Conservation (phyloP, 2,888 invertebrate species). For the Leptinotarsa peninsularis region DNA sequence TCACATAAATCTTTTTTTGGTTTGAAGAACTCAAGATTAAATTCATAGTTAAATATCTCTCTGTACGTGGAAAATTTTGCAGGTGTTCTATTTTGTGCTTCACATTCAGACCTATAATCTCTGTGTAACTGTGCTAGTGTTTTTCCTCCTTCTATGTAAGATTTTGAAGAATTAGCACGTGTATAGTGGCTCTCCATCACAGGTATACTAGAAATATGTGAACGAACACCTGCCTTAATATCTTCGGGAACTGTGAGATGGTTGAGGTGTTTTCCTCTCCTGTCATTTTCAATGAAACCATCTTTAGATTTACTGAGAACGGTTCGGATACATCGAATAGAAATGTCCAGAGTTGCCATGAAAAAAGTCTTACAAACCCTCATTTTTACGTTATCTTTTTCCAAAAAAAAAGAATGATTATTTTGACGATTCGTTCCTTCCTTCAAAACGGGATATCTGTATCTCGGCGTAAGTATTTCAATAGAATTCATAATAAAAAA, state of each 20-base stretch:
- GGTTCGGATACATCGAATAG: slow-evolving; percentile 13
- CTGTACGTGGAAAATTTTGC: slow-evolving; percentile 27
- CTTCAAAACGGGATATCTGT: slow-evolving; percentile 20
- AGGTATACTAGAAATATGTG: slow-evolving; percentile 30
- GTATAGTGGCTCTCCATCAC: slow-evolving; percentile 34
- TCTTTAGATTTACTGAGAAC: slow-evolving; percentile 14
- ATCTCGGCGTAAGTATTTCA: slow-evolving; percentile 6
- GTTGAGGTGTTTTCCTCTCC: slow-evolving; percentile 11
- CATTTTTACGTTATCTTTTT: slow-evolving; percentile 26
- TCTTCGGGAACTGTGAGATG: slow-evolving; percentile 31
- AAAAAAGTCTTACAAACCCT: slow-evolving; percentile 37
- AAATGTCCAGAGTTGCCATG: slow-evolving; percentile 17
- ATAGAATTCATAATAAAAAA: slow-evolving; percentile 30
- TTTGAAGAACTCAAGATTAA: slow-evolving; percentile 37
- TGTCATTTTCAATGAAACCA: slow-evolving; percentile 14
- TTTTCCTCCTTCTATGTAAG: slow-evolving; percentile 35
- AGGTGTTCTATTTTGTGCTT: slow-evolving; percentile 14
- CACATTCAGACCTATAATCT: slow-evolving; percentile 32
- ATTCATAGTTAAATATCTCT: slow-evolving; percentile 33
- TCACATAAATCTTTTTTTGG: slow-evolving; percentile 38
- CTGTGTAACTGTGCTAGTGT: slow-evolving; percentile 32
- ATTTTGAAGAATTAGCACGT: slow-evolving; percentile 30
- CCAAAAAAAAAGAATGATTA: slow-evolving; percentile 42
- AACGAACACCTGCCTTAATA: slow-evolving; percentile 27
- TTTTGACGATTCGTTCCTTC: slow-evolving; percentile 22